Percentiles rank a stretch among this genome's conserved stretches.
Evolutionary conservation across 2,797 vertebrate species (phyloP).

Genomic region (Eulemur albifrons): DNA sequence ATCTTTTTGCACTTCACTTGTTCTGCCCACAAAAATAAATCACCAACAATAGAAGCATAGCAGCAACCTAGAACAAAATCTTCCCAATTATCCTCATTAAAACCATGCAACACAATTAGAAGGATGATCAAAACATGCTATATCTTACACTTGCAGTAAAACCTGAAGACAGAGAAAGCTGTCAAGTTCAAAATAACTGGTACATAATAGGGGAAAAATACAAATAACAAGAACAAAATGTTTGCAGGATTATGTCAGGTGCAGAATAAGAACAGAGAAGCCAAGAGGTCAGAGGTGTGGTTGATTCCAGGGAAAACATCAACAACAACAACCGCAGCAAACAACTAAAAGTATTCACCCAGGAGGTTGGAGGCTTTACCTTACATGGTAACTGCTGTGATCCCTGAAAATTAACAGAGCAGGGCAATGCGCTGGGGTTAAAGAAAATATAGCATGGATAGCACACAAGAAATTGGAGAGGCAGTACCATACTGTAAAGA

Average conservation of each 20-base stretch:
- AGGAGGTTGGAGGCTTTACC: neutral
- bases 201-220: rapidly evolving
- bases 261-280: neutral
- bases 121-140: neutral
- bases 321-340: neutral
- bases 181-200: neutral
- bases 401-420: neutral
- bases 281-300: too few relatives aligned
- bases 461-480: rapidly evolving
- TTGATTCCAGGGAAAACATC: neutral
- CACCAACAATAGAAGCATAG: neutral
- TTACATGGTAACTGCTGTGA: neutral
- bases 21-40: neutral
- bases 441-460: neutral
- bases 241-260: neutral
- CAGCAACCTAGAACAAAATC: neutral
- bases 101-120: neutral
- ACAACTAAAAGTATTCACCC: neutral
- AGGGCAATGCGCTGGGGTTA: too few relatives aligned
- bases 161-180: neutral
- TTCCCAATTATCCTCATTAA: neutral
- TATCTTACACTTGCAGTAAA: neutral
- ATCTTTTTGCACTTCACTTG: neutral
- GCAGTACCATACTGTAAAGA: neutral
- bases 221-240: neutral